These are phyloP conservation scores for Numida meleagris DNA, from an alignment of 2,113 vertebrate genomes.

Conservation along the genomic window DNA sequence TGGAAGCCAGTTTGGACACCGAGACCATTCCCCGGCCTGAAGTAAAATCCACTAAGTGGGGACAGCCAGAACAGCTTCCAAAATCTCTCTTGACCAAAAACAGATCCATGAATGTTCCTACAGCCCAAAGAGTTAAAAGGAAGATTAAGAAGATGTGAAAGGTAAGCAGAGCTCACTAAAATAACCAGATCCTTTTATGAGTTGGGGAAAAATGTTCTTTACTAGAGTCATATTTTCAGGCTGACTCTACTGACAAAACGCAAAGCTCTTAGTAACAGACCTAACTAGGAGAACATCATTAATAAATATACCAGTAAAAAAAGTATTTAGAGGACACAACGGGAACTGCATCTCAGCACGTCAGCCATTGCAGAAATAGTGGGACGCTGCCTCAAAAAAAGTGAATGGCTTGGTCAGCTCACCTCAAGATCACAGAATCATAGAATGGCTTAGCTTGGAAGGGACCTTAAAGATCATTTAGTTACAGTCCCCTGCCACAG, in stretches of 20 bases:
- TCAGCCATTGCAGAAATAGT: background rate
- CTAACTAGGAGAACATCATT: background rate
- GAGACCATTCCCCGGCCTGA: background rate
- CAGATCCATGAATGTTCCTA: accelerated
- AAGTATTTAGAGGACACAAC: background rate
- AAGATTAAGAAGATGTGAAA: background rate
- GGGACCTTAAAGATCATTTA: no score
- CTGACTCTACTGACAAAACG: background rate
- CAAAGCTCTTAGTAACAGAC: background rate
- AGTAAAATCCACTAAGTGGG: background rate
- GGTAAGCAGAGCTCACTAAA: background rate
- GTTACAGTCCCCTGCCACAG: no score
- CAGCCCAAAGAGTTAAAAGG: background rate
- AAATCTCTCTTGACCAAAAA: background rate
- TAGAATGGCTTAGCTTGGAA: no score
- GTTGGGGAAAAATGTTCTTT: accelerated
- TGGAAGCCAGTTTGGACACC: background rate
- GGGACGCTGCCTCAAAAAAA: background rate
- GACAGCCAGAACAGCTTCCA: background rate
- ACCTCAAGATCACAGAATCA: background rate
- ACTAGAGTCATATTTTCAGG: background rate
- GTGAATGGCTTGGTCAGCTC: background rate
- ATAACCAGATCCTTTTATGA: background rate
- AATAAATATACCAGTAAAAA: background rate
- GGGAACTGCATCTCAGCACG: background rate